Percentiles rank a stretch among this genome's conserved stretches.
Evolutionary conservation across 2,113 vertebrate genomes (phyloP).

Genomic region (Protobothrops mucrosquamatus): DNA sequence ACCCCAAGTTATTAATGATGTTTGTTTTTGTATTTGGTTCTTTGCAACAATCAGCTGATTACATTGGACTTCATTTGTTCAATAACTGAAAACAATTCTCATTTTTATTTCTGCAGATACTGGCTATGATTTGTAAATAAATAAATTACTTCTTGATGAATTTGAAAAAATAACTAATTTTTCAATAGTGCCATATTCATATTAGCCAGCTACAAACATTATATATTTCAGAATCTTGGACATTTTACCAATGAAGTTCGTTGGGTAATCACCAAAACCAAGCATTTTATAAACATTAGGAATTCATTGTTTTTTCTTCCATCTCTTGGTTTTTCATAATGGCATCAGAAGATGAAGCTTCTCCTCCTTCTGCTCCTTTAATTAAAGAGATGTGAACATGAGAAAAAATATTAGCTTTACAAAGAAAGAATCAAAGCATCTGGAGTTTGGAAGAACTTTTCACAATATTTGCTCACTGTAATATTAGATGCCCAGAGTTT

Average conservation of each 20-base stretch:
- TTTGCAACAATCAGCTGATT: slow-evolving; percentile 22
- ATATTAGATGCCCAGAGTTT: not conserved
- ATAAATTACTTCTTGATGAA: slow-evolving; percentile 44
- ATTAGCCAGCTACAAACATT: slow-evolving; percentile 44
- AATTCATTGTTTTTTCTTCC: slow-evolving; percentile 53
- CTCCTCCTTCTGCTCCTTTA: slow-evolving; percentile 69
- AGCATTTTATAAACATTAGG: slow-evolving; percentile 50
- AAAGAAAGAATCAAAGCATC: not conserved
- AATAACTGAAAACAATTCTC: slow-evolving; percentile 1
- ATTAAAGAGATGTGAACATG: slow-evolving; percentile 53
- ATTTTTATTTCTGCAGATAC: slow-evolving; percentile 49
- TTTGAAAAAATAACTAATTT: slow-evolving; percentile 18
- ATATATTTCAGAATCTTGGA: slow-evolving; percentile 48
- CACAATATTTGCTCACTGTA: not conserved
- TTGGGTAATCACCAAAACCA: slow-evolving; percentile 26
- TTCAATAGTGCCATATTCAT: slow-evolving; percentile 35
- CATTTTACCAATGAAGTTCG: slow-evolving; percentile 52
- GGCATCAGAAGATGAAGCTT: slow-evolving; percentile 61
- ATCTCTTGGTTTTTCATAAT: slow-evolving; percentile 60
- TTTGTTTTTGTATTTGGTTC: slow-evolving; percentile 15
- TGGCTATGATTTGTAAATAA: slow-evolving; percentile 40
- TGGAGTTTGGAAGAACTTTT: not conserved
- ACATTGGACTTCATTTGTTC: slow-evolving; percentile 17
- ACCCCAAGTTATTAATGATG: not conserved
- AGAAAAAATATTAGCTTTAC: not conserved